phyloP scores from a whole-genome alignment of 2,797 vertebrate species.

The Crocidura indochinensis region DNA sequence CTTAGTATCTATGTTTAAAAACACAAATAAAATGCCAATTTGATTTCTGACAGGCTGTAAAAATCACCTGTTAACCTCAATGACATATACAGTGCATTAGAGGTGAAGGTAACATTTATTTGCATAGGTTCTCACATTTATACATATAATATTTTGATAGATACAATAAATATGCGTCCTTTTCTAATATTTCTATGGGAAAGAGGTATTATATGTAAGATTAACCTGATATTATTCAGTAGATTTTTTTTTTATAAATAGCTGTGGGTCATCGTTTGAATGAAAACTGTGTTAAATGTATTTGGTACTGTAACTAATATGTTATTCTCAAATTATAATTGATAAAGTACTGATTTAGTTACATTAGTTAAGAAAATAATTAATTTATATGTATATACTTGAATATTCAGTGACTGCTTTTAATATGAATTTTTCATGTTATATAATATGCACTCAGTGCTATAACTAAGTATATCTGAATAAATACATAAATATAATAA shows the following conservation, averaged over 20 bases:
- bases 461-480: too few relatives aligned
- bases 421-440: too few relatives aligned
- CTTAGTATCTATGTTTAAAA: conserved; percentile 80
- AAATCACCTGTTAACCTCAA: conserved; percentile 84
- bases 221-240: background rate
- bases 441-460: too few relatives aligned
- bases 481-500: too few relatives aligned
- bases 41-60: conserved; percentile 72
- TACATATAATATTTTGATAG: conserved; percentile 58
- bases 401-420: background rate
- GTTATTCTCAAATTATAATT: conserved; percentile 18
- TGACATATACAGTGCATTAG: conserved; percentile 75
- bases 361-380: conserved; percentile 55
- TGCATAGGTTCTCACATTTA: conserved; percentile 78
- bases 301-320: conserved; percentile 12
- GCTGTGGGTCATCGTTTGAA: background rate
- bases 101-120: conserved; percentile 79
- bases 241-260: background rate
- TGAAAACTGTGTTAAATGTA: background rate
- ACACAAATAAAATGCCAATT: conserved; percentile 83
- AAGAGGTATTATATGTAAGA: conserved; percentile 8
- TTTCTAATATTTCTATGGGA: conserved; percentile 63
- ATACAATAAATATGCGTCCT: conserved; percentile 59
- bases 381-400: background rate
- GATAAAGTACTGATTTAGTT: conserved; percentile 65